These are phyloP conservation scores for Synanthedon tipuliformis DNA, from an alignment of 2,888 invertebrate genomes.

Conservation along the genomic window DNA sequence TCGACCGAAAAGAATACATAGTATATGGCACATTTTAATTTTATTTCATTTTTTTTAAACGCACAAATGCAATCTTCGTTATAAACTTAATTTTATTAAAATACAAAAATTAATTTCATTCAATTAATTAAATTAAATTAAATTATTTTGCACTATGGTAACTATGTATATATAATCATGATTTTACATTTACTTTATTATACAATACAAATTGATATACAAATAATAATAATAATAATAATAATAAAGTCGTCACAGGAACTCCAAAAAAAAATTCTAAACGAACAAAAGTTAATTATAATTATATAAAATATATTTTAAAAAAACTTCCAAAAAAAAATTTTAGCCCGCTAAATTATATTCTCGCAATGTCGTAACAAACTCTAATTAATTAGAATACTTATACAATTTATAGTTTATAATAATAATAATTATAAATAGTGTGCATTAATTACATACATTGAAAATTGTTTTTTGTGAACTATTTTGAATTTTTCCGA, in stretches of 20 bases:
- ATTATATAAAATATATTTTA: not conserved
- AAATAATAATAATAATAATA: not conserved
- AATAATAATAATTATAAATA: constrained; percentile 33
- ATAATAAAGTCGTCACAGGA: not conserved
- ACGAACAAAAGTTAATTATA: too few species aligned
- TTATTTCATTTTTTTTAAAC: not conserved
- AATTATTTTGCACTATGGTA: not conserved
- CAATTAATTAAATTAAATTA: too few species aligned
- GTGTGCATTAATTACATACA: constrained; percentile 65
- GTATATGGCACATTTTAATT: not conserved
- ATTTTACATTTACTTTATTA: too few species aligned
- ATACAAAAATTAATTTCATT: too few species aligned
- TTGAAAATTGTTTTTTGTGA: constrained; percentile 31
- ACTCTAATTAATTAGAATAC: not conserved
- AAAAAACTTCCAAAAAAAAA: not conserved
- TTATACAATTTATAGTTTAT: not conserved
- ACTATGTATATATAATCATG: not conserved
- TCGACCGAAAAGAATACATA: not conserved
- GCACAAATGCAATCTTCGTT: not conserved
- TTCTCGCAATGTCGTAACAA: not conserved
- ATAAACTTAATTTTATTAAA: not conserved
- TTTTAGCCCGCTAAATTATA: not conserved
- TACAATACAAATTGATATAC: too few species aligned
- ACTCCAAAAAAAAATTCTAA: too few species aligned
- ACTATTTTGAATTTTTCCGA: constrained; percentile 7